phyloP scores from a whole-genome alignment of 2,888 invertebrate species.

The Hypselothyrea guttata region DNA sequence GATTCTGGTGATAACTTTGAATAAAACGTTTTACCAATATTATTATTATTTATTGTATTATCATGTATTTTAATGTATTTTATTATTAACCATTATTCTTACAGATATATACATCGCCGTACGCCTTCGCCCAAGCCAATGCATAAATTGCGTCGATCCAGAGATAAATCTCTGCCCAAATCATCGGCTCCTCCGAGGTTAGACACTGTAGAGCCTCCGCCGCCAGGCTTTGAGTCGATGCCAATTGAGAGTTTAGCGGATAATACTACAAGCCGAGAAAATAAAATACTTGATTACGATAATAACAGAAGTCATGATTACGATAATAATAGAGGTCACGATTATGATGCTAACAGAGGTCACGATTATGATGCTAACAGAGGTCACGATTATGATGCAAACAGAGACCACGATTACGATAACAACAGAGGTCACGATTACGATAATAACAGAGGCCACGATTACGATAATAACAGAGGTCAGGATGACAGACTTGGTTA shows the following conservation, averaged over 20 bases:
- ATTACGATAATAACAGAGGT: conserved; percentile 16
- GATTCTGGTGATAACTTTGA: no score
- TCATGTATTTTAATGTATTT: conserved; percentile 29
- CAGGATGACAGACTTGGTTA: conserved; percentile 11
- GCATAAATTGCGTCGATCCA: conserved; percentile 19
- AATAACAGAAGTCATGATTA: conserved; percentile 14
- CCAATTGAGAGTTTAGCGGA: conserved; percentile 49
- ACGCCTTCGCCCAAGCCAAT: conserved; percentile 44
- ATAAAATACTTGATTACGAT: conserved; percentile 14
- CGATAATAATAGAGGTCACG: conserved; percentile 5
- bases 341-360: conserved; percentile 13
- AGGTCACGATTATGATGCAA: conserved; percentile 11
- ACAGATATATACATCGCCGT: conserved; percentile 47
- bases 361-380: conserved; percentile 10
- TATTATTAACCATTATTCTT: no score
- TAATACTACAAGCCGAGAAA: conserved; percentile 35
- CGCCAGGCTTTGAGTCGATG: conserved; percentile 74
- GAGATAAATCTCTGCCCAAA: conserved; percentile 29
- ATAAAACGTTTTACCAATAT: no score
- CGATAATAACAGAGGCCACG: conserved; percentile 4
- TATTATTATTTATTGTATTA: conserved; percentile 2
- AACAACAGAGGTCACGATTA: conserved; percentile 14
- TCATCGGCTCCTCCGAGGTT: conserved; percentile 31
- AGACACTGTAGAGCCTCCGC: conserved; percentile 68
- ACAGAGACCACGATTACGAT: no score